These are phyloP conservation scores for Achatina immaculata DNA, from an alignment of 1,140 invertebrate genomes.

Conservation along the genomic window DNA sequence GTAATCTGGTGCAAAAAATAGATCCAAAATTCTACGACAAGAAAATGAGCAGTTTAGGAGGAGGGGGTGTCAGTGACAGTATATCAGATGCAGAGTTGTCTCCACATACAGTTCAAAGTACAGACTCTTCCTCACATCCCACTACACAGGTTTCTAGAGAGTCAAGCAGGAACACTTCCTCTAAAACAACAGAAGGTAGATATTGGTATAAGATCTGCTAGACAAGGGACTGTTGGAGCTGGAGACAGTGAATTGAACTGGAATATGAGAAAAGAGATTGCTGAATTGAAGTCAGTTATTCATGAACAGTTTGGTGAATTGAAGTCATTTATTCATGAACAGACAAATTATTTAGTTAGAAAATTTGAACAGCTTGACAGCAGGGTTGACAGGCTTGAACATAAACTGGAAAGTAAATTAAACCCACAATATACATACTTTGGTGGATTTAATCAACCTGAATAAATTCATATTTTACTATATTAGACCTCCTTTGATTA, in stretches of 20 bases:
- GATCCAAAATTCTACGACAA: not conserved
- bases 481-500: no score
- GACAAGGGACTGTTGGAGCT: no score
- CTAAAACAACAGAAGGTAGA: no score
- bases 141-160: no score
- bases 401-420: not conserved
- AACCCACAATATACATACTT: no score
- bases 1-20: not conserved
- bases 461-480: no score
- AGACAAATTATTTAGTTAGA: not conserved
- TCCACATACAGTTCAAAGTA: no score
- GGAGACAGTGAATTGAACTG: not conserved
- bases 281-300: not conserved
- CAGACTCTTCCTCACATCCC: no score
- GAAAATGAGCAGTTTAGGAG: not conserved
- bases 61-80: not conserved
- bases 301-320: not conserved
- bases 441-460: no score
- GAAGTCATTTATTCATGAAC: conserved; percentile 8
- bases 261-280: not conserved
- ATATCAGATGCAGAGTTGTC: no score
- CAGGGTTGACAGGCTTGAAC: not conserved
- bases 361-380: not conserved
- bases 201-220: no score
- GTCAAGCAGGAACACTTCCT: no score